Evolutionary conservation across 2,113 vertebrate genomes (phyloP).

Genomic region (Clarias batrachus): DNA sequence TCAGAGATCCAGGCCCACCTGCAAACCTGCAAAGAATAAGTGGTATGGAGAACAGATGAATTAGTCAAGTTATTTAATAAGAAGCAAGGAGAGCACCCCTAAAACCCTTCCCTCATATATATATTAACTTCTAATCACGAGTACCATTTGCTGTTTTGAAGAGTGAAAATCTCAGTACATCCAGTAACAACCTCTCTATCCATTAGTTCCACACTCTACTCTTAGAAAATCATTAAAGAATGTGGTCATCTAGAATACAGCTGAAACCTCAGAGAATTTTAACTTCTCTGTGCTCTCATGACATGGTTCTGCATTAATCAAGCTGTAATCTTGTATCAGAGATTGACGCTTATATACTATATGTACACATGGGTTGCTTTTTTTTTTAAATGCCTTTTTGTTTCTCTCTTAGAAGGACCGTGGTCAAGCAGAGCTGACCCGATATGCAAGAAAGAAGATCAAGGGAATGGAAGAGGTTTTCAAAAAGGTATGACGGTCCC

Average conservation of each 20-base stretch:
- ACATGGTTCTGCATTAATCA: background rate
- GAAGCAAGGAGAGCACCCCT: background rate
- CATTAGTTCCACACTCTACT: background rate
- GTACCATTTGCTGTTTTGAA: background rate
- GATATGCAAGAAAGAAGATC: constrained; percentile 62
- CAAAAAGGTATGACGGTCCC: constrained; percentile 62
- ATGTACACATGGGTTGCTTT: background rate
- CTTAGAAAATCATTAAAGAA: background rate
- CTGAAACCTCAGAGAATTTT: background rate
- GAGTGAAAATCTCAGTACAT: background rate
- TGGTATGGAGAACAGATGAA: no score
- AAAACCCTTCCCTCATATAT: background rate
- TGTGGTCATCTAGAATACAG: background rate
- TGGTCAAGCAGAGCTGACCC: constrained; percentile 62
- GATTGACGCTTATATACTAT: background rate
- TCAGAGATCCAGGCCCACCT: no score
- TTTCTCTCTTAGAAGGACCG: constrained; percentile 25
- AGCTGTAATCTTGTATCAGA: background rate
- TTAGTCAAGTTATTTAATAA: background rate
- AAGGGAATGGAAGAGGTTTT: constrained; percentile 61
- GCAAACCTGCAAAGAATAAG: no score
- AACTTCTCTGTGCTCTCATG: background rate
- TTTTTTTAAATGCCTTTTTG: background rate
- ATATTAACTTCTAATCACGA: background rate
- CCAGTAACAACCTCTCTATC: background rate